Evolutionary conservation across 1,140 invertebrate species (phyloP).

Genomic region (Triops longicaudatus): DNA sequence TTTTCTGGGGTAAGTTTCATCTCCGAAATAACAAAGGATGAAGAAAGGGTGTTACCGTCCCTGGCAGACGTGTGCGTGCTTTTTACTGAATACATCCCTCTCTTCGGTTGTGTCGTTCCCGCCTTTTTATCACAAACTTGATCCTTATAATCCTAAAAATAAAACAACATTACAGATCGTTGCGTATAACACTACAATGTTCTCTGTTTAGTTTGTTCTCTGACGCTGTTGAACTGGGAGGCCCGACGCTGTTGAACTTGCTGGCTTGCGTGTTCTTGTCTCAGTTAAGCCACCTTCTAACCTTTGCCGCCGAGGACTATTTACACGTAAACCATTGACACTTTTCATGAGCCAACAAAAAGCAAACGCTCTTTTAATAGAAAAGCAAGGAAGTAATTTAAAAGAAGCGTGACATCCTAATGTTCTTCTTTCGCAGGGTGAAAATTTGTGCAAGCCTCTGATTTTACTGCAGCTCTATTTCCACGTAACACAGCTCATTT

Average conservation of each 20-base stretch:
- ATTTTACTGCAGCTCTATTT: constrained; percentile 3
- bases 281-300: constrained; percentile 58
- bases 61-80: not conserved
- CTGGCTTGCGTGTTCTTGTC: constrained; percentile 57
- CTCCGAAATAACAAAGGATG: not conserved
- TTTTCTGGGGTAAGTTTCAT: not conserved
- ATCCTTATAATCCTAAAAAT: no score
- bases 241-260: constrained; percentile 57
- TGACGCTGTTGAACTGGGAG: constrained; percentile 53
- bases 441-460: not conserved
- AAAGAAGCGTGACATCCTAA: no score
- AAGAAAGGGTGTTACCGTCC: not conserved
- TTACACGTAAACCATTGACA: constrained; percentile 46
- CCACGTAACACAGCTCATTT: constrained; percentile 15
- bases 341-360: not conserved
- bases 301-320: constrained; percentile 46
- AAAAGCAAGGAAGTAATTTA: not conserved
- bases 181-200: constrained; percentile 33
- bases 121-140: no score
- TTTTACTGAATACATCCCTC: not conserved
- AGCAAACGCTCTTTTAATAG: not conserved
- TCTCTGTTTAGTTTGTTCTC: constrained; percentile 51
- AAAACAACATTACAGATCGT: no score
- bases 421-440: not conserved
- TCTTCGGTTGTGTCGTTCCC: not conserved